Evolutionary conservation across 2,797 vertebrate species (phyloP).

Genomic region (Octomys mimax): DNA sequence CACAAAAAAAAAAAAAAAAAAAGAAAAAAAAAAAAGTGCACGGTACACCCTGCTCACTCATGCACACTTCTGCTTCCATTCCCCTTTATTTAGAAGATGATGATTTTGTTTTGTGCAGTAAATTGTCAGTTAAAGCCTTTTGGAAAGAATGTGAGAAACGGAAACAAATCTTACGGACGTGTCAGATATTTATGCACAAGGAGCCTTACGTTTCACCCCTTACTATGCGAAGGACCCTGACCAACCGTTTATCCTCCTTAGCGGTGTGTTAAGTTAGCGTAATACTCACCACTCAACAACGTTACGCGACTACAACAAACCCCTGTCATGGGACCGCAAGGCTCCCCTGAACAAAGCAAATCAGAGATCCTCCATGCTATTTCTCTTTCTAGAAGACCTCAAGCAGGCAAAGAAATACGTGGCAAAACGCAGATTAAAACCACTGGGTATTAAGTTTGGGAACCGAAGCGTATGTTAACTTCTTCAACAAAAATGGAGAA

Average conservation of each 20-base stretch:
- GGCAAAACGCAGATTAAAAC: neutral
- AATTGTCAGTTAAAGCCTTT: conserved; percentile 67
- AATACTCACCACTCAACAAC: neutral
- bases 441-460: neutral
- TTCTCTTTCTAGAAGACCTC: neutral
- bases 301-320: neutral
- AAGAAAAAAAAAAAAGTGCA: neutral
- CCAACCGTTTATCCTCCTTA: neutral
- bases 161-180: conserved; percentile 47
- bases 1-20: neutral
- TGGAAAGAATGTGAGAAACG: conserved; percentile 25
- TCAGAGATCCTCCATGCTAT: neutral
- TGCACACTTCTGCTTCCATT: conserved; percentile 42
- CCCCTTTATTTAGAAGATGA: conserved; percentile 45
- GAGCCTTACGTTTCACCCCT: neutral
- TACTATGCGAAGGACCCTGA: neutral
- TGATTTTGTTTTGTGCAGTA: conserved; percentile 56
- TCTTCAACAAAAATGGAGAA: neutral
- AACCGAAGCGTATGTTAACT: neutral
- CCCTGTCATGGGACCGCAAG: neutral
- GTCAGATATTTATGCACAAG: conserved; percentile 52
- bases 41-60: neutral
- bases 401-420: neutral
- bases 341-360: neutral
- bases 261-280: neutral